Conservation (phyloP, 2,888 invertebrate genomes). For the Galeopsomyia nigrocyanea region DNA sequence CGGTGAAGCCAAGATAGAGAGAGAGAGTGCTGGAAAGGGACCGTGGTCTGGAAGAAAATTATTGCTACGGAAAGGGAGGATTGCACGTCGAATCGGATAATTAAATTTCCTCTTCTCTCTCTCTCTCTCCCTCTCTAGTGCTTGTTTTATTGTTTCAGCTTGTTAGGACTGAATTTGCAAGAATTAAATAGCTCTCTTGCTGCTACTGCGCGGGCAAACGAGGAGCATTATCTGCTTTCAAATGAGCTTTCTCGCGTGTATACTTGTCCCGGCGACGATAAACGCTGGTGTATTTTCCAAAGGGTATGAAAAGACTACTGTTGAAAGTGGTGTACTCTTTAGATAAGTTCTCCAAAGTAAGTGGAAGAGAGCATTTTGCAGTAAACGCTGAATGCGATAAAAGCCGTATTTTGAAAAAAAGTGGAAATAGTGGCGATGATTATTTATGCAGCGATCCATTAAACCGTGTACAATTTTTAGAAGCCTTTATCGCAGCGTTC, state of each 20-base stretch:
- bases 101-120: constrained; percentile 56
- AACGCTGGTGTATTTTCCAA: too few species aligned
- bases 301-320: too few species aligned
- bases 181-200: constrained; percentile 25
- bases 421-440: too few species aligned
- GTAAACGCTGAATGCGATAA: too few species aligned
- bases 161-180: constrained; percentile 40
- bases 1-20: not conserved
- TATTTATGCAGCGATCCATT: too few species aligned
- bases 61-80: constrained; percentile 53
- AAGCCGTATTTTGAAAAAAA: too few species aligned
- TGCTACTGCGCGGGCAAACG: not conserved
- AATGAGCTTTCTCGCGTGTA: constrained; percentile 10
- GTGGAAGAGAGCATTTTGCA: not conserved
- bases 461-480: too few species aligned
- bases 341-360: too few species aligned
- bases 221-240: constrained; percentile 26
- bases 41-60: constrained; percentile 54
- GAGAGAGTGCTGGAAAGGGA: constrained; percentile 7
- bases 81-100: constrained; percentile 57
- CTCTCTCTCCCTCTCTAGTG: constrained; percentile 37
- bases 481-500: too few species aligned
- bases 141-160: constrained; percentile 49
- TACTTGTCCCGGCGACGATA: too few species aligned
- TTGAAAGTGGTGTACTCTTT: too few species aligned